A percentile compares a stretch with the other conserved stretches of the same genome.
Evolutionary conservation across 1,140 invertebrate species (phyloP).

Genomic region (Melitaea cinxia): DNA sequence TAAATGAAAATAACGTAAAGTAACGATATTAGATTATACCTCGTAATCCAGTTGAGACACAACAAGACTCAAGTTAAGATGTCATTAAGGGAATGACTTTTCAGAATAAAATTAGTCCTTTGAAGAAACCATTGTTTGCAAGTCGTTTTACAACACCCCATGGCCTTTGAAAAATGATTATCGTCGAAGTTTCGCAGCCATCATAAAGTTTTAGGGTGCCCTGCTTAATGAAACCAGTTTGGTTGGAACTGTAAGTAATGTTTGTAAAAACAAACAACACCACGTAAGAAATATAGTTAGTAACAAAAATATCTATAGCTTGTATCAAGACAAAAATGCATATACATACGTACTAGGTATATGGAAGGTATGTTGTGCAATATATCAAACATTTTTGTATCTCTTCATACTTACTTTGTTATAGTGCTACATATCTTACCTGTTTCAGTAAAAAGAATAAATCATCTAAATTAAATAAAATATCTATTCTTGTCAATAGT

Average conservation of each 20-base stretch:
- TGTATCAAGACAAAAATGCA: too few relatives aligned
- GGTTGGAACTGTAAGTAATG: conserved; percentile 9
- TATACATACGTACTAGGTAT: too few relatives aligned
- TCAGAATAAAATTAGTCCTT: conserved; percentile 50
- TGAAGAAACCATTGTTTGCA: conserved; percentile 46
- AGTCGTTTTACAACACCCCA: conserved; percentile 48
- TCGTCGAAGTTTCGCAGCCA: conserved; percentile 45
- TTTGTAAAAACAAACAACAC: conserved; percentile 14
- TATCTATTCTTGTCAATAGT: too few relatives aligned
- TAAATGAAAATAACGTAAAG: neutral
- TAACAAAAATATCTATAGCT: too few relatives aligned
- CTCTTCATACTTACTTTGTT: too few relatives aligned
- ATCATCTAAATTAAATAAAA: too few relatives aligned
- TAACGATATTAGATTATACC: neutral
- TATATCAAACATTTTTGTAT: too few relatives aligned
- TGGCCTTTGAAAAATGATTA: conserved; percentile 60
- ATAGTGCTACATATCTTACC: too few relatives aligned
- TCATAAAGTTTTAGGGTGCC: conserved; percentile 46
- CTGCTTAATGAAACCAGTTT: conserved; percentile 40
- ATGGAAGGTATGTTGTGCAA: too few relatives aligned
- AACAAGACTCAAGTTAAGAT: conserved; percentile 44
- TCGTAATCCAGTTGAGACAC: conserved; percentile 8
- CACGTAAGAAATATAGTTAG: too few relatives aligned
- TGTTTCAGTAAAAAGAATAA: too few relatives aligned
- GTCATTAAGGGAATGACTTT: conserved; percentile 54